Evolutionary conservation across 2,113 vertebrate species (phyloP).

Genomic region (Etheostoma cragini): DNA sequence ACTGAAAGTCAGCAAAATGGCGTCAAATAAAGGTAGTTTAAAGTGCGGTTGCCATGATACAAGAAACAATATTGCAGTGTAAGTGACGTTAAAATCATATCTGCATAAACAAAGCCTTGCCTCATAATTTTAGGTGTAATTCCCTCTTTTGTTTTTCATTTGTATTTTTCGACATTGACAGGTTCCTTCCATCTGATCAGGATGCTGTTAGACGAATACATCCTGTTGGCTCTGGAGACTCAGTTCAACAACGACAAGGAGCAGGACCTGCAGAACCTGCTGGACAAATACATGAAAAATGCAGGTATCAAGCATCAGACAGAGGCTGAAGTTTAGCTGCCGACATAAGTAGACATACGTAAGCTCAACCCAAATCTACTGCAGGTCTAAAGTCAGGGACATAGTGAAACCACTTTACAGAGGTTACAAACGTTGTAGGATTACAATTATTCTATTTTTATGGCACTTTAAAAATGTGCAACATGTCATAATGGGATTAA

Average conservation of each 20-base stretch:
- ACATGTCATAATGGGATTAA: not conserved
- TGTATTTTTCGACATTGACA: conserved; percentile 54
- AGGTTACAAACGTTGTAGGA: not conserved
- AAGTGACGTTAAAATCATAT: too few relatives aligned
- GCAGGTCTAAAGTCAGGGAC: not conserved
- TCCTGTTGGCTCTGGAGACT: conserved; percentile 96
- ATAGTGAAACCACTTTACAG: not conserved
- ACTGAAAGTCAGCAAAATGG: too few relatives aligned
- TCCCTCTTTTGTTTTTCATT: not conserved
- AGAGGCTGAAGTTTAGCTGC: not conserved
- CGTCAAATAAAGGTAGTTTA: too few relatives aligned
- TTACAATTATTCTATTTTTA: not conserved
- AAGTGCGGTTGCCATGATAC: too few relatives aligned
- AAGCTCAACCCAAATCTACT: too few relatives aligned
- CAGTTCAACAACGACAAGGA: conserved; percentile 99
- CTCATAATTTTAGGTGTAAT: not conserved
- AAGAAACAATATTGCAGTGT: too few relatives aligned
- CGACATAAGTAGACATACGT: not conserved
- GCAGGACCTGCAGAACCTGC: conserved; percentile 95
- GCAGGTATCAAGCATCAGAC: conserved; percentile 85
- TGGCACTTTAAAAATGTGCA: not conserved
- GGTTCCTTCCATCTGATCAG: conserved; percentile 98
- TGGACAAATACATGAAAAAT: conserved; percentile 99
- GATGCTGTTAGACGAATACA: conserved; percentile 98
- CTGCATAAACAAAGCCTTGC: too few relatives aligned